Percentiles rank a stretch among this genome's conserved stretches.
phyloP scores from a whole-genome alignment of 2,888 invertebrate genomes.

The Hirtodrosophila trivittata region DNA sequence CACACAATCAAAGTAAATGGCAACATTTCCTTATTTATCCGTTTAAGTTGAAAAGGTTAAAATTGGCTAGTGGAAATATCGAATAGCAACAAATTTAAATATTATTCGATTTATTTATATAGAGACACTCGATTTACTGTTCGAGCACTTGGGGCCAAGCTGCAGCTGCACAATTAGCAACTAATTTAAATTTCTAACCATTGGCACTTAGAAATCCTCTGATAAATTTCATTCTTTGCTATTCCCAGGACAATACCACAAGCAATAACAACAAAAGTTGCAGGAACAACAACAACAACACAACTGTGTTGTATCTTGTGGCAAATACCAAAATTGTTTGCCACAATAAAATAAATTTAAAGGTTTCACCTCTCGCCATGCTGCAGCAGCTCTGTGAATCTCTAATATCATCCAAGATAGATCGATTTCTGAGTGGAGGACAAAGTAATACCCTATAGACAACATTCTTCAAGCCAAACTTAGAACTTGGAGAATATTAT shows the following conservation, averaged over 20 bases:
- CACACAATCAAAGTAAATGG: not conserved
- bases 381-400: not conserved
- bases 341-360: constrained; percentile 45
- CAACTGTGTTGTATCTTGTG: constrained; percentile 37
- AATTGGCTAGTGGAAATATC: not conserved
- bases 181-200: constrained; percentile 44
- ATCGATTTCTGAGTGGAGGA: too few relatives aligned
- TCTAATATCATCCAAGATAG: too few relatives aligned
- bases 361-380: constrained; percentile 32
- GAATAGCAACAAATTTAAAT: not conserved
- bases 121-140: constrained; percentile 1
- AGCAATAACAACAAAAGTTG: constrained; percentile 10
- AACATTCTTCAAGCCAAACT: too few relatives aligned
- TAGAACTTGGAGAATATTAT: too few relatives aligned
- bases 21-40: constrained; percentile 14
- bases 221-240: constrained; percentile 24
- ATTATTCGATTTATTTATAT: not conserved
- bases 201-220: constrained; percentile 32
- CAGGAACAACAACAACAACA: constrained; percentile 13
- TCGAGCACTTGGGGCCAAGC: not conserved
- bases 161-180: constrained; percentile 30
- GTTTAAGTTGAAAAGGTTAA: not conserved
- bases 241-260: constrained; percentile 14
- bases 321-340: constrained; percentile 38
- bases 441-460: not conserved